phyloP scores from a whole-genome alignment of 1,140 invertebrate species.

The Diorhabda elongata region DNA sequence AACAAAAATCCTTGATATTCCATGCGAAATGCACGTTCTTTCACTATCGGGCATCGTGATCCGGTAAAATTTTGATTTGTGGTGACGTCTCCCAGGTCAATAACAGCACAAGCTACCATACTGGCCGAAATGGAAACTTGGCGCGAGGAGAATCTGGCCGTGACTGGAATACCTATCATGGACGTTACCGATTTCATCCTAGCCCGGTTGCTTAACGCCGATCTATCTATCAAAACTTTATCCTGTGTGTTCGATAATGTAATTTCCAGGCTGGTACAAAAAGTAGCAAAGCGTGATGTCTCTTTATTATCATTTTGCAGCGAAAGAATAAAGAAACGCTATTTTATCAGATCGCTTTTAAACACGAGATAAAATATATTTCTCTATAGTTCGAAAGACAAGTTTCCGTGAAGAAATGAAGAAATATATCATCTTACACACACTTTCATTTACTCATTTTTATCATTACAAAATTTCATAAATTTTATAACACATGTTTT shows the following conservation, averaged over 20 bases:
- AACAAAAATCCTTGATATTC: not conserved
- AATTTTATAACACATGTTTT: too few relatives aligned
- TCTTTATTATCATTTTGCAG: not conserved
- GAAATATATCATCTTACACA: too few relatives aligned
- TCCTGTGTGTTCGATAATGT: constrained; percentile 12
- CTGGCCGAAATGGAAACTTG: not conserved
- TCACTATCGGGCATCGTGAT: not conserved
- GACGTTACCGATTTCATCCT: not conserved
- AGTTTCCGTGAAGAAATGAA: too few relatives aligned
- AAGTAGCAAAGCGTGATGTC: not conserved
- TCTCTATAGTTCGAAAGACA: too few relatives aligned
- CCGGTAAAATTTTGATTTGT: not conserved
- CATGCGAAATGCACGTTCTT: not conserved
- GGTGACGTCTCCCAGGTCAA: not conserved
- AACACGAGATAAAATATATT: too few relatives aligned
- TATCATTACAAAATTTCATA: too few relatives aligned
- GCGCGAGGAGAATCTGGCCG: not conserved
- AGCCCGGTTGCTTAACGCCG: not conserved
- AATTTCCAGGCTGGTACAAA: constrained; percentile 7
- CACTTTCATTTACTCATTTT: too few relatives aligned
- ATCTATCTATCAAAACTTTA: constrained; percentile 14
- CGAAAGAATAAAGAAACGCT: too few relatives aligned
- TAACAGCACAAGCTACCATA: not conserved
- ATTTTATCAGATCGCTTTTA: too few relatives aligned
- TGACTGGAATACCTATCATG: not conserved